Percentiles rank a stretch among this genome's conserved stretches.
Evolutionary conservation across 2,888 invertebrate species (phyloP).

Genomic region (Muschampia plurimacula): DNA sequence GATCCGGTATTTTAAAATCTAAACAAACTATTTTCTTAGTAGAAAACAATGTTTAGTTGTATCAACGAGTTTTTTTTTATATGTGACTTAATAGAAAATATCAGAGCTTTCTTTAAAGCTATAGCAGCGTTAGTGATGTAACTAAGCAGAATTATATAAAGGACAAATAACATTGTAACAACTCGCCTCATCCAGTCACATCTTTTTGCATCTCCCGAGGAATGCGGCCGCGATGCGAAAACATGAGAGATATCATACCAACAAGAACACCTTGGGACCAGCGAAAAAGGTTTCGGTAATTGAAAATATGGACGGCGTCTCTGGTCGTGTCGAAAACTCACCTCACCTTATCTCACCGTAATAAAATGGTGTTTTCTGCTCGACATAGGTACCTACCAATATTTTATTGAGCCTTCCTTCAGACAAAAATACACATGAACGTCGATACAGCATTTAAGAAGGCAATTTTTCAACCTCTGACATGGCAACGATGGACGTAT

Average conservation of each 20-base stretch:
- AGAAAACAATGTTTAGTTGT: too few relatives aligned
- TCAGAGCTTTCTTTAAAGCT: not conserved
- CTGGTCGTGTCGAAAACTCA: slow-evolving; percentile 29
- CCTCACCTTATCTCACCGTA: slow-evolving; percentile 34
- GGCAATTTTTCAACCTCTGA: slow-evolving; percentile 9
- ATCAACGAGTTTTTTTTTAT: too few relatives aligned
- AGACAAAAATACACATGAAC: slow-evolving; percentile 24
- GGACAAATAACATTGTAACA: slow-evolving; percentile 34
- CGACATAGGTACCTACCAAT: slow-evolving; percentile 20
- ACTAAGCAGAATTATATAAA: slow-evolving; percentile 22
- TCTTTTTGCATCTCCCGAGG: slow-evolving; percentile 34
- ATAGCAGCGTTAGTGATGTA: not conserved
- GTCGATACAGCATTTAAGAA: slow-evolving; percentile 10
- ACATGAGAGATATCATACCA: slow-evolving; percentile 39
- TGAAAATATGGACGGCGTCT: slow-evolving; percentile 34
- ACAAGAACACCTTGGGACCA: slow-evolving; percentile 32
- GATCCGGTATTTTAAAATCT: too few relatives aligned
- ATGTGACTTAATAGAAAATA: too few relatives aligned
- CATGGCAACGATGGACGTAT: not conserved
- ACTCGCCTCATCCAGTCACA: slow-evolving; percentile 27
- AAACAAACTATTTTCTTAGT: too few relatives aligned
- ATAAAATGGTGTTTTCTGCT: slow-evolving; percentile 37
- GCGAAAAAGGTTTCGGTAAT: slow-evolving; percentile 35
- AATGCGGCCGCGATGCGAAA: slow-evolving; percentile 36
- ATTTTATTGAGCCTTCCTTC: slow-evolving; percentile 22